These are phyloP conservation scores for Lysandra bellargus DNA, from an alignment of 2,888 invertebrate species.

Conservation along the genomic window DNA sequence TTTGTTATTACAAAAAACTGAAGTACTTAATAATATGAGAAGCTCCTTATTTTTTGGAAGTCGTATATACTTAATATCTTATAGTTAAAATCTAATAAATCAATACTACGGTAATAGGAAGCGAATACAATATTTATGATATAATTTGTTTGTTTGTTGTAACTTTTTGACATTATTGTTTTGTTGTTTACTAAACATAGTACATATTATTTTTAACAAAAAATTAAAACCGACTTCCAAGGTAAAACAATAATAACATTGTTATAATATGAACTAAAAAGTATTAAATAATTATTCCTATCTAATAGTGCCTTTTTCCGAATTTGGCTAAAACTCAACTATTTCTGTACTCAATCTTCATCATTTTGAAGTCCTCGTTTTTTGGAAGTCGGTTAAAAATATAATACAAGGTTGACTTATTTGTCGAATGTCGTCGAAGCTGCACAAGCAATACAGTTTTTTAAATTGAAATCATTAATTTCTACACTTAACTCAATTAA, in stretches of 20 bases:
- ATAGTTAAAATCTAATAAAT: not conserved
- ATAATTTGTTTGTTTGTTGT: not conserved
- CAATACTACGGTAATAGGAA: conserved; percentile 1
- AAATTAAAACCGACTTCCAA: no score
- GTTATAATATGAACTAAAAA: no score
- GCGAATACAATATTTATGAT: not conserved
- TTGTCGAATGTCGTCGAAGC: not conserved
- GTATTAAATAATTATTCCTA: no score
- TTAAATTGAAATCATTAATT: not conserved
- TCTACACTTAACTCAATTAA: not conserved
- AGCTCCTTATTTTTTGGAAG: no score
- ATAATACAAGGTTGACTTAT: not conserved
- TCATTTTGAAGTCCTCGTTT: no score
- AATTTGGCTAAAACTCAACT: no score
- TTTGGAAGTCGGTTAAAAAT: not conserved
- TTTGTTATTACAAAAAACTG: no score
- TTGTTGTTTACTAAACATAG: not conserved
- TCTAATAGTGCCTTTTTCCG: no score
- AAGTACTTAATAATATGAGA: no score
- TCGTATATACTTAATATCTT: no score
- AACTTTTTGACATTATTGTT: not conserved
- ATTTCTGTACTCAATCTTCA: no score
- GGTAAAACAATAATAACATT: no score
- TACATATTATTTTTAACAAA: not conserved
- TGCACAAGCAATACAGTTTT: not conserved